Evolutionary conservation across 2,113 vertebrate species (phyloP).

Genomic region (Mesitornis unicolor): DNA sequence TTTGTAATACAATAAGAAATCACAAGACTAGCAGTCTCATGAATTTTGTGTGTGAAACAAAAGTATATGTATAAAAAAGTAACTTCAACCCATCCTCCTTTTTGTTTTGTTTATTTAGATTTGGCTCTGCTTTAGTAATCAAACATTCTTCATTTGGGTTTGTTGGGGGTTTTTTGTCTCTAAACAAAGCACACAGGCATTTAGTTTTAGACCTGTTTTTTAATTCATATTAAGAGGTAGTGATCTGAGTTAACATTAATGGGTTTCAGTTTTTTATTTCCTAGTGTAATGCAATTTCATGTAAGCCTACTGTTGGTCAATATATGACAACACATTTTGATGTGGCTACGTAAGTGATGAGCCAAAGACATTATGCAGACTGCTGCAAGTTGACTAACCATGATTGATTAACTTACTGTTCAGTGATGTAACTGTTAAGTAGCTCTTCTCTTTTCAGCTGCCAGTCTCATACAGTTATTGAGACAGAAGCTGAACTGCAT

Average conservation of each 20-base stretch:
- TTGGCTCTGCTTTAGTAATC: not conserved
- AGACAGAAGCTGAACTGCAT: not conserved
- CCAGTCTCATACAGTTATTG: not conserved
- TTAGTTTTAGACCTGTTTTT: not conserved
- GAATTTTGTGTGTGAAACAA: not conserved
- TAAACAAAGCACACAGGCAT: not conserved
- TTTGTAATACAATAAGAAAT: not conserved
- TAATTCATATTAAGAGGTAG: not conserved
- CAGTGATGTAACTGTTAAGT: not conserved
- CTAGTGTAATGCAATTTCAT: not conserved
- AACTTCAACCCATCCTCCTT: not conserved
- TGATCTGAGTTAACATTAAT: accelerated
- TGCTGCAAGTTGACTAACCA: not conserved
- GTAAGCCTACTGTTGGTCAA: not conserved
- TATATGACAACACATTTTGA: no score
- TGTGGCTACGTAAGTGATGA: not conserved
- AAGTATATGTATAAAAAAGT: not conserved
- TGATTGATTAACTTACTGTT: not conserved
- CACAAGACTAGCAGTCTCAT: not conserved
- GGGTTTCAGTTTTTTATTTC: not conserved
- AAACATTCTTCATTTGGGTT: no score
- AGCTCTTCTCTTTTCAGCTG: not conserved
- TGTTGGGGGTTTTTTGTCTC: no score
- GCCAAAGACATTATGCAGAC: not conserved
- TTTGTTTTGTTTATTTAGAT: not conserved